Base-by-base conservation (phyloP, 2,113 vertebrate genomes). In the Cyprinus carpio region DNA sequence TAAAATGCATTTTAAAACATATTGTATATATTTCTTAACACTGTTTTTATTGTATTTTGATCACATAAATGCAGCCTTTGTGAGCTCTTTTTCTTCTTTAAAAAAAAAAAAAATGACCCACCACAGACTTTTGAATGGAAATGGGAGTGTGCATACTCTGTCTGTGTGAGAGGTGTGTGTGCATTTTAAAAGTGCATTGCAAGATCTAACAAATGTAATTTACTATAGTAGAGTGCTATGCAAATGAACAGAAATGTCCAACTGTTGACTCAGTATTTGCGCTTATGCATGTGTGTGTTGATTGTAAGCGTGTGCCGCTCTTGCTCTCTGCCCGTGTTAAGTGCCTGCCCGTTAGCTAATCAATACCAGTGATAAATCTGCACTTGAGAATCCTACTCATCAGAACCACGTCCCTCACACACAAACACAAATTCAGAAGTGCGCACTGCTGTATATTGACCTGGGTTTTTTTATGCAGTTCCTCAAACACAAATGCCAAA, bases 341-440 rank as follows among this genome's bases (percentile, higher is more conserved):
- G 88, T 86, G 88, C 84, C 79, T 88, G 64, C 37, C 84, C 81
- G 72, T 87, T 69, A 84, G 78, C 82, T 84, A 86, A 89, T 89
- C 88, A 89, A 89, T 89, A 87, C 43, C 43, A 56, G 84, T 88
- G 88, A 88, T 87, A 89, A 88, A 89, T 88, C 85, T 88, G 71
- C 75, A 64, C 83, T 87, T 84, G 87, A 89, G 79, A 89, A 87
- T 87, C 85, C 84, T 82, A 75, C 82, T 88, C 78, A 87, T 90
- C 89, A 89, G 81, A 88, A 79, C 64, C 78, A 58, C 75, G 60
- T 75, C 77, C n/a, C 83, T 16, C 87, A n/a, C 27, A 29, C 79
- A 87, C 74, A 87, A 65, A 77, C 62, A n/a, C 67, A 60, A 56
- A 62, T 82, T n/a, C 49, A 65, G 56, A 83, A 64, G 15, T 16